Conservation (phyloP, 1,140 invertebrate species). For the Leptopilina clavipes region DNA sequence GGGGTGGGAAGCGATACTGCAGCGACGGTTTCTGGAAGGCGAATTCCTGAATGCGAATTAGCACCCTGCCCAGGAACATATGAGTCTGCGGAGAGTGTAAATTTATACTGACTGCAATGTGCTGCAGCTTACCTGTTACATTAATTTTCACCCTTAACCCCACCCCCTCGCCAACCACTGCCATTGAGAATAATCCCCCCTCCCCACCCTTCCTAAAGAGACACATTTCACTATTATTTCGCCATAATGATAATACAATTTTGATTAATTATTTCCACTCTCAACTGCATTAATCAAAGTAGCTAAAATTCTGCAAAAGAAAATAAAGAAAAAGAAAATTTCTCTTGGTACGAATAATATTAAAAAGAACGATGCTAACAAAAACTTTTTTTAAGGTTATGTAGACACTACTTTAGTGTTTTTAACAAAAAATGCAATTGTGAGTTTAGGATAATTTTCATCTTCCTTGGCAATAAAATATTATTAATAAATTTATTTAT, state of each 20-base stretch:
- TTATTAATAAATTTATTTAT: no score
- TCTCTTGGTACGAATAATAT: no score
- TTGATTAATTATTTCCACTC: neutral
- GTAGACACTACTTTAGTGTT: no score
- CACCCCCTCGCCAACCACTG: neutral
- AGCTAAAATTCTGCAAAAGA: no score
- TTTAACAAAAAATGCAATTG: no score
- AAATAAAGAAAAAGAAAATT: no score
- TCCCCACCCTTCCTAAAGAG: neutral
- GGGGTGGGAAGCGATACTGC: constrained; percentile 1
- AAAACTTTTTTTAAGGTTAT: no score
- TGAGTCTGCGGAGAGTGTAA: constrained; percentile 51
- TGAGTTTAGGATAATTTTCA: no score
- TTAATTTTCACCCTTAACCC: constrained; percentile 47
- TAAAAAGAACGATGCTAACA: no score
- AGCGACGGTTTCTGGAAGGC: constrained; percentile 11
- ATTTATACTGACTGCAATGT: constrained; percentile 50
- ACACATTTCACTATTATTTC: neutral
- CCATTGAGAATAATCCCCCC: neutral
- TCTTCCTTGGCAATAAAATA: no score
- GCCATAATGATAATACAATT: neutral
- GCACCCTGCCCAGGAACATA: constrained; percentile 47
- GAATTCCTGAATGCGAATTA: constrained; percentile 54
- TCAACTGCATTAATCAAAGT: no score
- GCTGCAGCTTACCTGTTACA: constrained; percentile 52